These are phyloP conservation scores for Conus betulinus DNA, from an alignment of 1,140 invertebrate genomes.

Conservation along the genomic window DNA sequence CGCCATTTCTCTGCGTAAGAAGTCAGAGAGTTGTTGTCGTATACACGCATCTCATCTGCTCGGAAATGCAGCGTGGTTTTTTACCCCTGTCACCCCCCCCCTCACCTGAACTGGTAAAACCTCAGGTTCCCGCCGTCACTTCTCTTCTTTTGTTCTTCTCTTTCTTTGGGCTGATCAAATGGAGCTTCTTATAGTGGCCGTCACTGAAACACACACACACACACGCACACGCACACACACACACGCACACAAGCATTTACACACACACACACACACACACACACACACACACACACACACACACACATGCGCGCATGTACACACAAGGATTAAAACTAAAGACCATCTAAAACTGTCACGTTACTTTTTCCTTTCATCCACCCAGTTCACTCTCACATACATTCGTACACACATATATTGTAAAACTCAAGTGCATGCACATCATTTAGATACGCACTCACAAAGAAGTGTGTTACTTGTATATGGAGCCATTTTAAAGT, in stretches of 20 bases:
- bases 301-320: not conserved
- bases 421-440: not conserved
- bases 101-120: slow-evolving; percentile 56
- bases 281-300: not conserved
- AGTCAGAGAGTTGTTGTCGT: too few relatives aligned
- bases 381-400: not conserved
- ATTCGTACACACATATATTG: too few relatives aligned
- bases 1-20: too few relatives aligned
- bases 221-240: not conserved
- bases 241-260: not conserved
- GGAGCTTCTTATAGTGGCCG: slow-evolving; percentile 43
- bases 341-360: too few relatives aligned
- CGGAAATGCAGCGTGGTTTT: too few relatives aligned
- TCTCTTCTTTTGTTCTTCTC: slow-evolving; percentile 51
- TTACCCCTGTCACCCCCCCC: not conserved
- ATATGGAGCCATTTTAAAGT: too few relatives aligned
- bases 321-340: not conserved
- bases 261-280: not conserved
- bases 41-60: too few relatives aligned
- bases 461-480: too few relatives aligned
- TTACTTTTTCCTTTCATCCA: too few relatives aligned
- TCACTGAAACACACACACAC: slow-evolving; percentile 38
- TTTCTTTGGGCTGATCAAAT: slow-evolving; percentile 52
- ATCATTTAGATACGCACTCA: not conserved
- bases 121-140: slow-evolving; percentile 40